Evolutionary conservation across 1,140 invertebrate species (phyloP).

Genomic region (Rhizoglyphus robini): DNA sequence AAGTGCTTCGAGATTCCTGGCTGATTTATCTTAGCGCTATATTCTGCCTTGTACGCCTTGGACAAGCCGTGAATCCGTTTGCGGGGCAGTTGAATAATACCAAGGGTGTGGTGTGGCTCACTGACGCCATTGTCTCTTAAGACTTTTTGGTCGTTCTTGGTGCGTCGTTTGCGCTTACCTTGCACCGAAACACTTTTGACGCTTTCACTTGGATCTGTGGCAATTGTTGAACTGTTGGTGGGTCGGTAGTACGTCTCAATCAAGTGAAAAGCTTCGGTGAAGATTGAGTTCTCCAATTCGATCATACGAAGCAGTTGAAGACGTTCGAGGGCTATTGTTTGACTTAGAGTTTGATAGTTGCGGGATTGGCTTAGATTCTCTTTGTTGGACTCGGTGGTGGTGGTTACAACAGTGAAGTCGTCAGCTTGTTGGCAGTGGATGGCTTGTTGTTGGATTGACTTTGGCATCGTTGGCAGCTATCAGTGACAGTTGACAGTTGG

Average conservation of each 20-base stretch:
- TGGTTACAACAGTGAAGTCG: background rate
- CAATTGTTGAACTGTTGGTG: background rate
- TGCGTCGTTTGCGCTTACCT: background rate
- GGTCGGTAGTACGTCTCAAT: slow-evolving; percentile 10
- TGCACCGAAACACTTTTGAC: too few species aligned
- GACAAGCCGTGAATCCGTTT: background rate
- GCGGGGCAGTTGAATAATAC: background rate
- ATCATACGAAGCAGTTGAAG: background rate
- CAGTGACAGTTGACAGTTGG: background rate
- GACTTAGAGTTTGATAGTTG: background rate
- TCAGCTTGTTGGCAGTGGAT: slow-evolving; percentile 8
- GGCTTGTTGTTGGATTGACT: background rate
- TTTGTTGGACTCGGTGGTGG: background rate
- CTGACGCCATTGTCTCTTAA: background rate
- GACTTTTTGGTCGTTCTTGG: background rate
- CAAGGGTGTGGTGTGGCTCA: background rate
- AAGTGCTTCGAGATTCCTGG: background rate
- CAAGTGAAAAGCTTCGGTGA: background rate
- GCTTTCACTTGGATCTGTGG: background rate
- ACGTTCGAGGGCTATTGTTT: background rate
- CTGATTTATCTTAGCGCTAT: background rate
- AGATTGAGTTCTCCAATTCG: slow-evolving; percentile 7
- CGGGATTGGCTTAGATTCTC: background rate
- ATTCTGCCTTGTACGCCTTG: slow-evolving; percentile 1
- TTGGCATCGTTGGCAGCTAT: slow-evolving; percentile 1